phyloP scores from a whole-genome alignment of 1,140 invertebrate genomes.

The Drosophila punjabiensis region DNA sequence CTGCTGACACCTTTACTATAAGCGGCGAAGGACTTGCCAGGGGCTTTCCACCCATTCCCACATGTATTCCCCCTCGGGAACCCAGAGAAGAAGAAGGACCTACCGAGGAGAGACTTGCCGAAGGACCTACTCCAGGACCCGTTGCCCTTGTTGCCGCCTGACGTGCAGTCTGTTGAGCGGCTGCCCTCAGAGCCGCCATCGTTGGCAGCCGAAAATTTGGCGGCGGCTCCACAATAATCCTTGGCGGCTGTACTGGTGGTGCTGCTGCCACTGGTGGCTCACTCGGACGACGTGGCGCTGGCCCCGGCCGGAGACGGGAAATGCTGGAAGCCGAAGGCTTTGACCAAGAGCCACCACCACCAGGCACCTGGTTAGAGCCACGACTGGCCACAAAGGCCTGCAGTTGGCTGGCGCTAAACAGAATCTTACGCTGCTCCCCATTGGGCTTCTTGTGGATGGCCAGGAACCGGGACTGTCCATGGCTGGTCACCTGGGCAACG shows the following conservation, averaged over 20 bases:
- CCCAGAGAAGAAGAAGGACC: too few relatives aligned
- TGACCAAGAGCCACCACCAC: background rate
- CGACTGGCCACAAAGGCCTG: background rate
- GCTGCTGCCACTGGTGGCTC: background rate
- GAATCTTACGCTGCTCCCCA: slow-evolving; percentile 1
- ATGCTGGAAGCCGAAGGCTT: background rate
- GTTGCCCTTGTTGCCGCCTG: background rate
- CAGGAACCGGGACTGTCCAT: background rate
- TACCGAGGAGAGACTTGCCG: background rate
- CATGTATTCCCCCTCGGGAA: background rate
- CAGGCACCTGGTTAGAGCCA: background rate
- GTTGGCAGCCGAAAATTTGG: background rate
- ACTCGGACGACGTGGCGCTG: background rate
- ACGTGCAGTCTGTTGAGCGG: background rate
- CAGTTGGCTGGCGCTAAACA: background rate
- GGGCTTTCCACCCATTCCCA: background rate
- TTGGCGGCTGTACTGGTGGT: background rate
- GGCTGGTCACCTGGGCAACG: background rate
- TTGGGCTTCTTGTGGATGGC: background rate
- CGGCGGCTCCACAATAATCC: background rate
- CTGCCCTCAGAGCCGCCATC: slow-evolving; percentile 4
- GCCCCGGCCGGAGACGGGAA: background rate
- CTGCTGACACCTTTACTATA: background rate
- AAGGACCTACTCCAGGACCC: too few relatives aligned
- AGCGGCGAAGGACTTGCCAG: background rate